Evolutionary conservation across 2,113 vertebrate species (phyloP), one percentile per base, ranked within the genome.

Genomic region (Pheucticus melanocephalus): DNA sequence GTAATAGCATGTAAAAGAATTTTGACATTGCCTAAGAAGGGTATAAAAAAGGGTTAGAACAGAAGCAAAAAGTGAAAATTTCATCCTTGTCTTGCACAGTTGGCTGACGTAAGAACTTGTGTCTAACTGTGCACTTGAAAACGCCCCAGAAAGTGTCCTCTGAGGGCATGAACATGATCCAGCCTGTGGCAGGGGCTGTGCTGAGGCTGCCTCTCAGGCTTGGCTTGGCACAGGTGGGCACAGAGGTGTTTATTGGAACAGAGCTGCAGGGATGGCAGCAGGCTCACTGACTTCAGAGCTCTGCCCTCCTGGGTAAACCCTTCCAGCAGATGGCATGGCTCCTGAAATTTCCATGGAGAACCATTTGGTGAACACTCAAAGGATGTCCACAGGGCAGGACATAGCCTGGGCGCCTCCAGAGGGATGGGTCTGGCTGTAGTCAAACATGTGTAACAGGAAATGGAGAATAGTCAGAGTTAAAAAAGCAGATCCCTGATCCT

Each of bases 221-320:
- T 14, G 15, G 48, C 18, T 57, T 25, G 22, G 48, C 0, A 0
- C 51, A 68, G 59, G 14, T 12, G 17, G 37, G 25, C 19, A 8
- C 31, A 15, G 57, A 28, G 33, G 31, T 27, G 20, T 21, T 5
- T 10, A 5, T 1, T 8, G 18, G 8, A 13, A 7, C 6, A 35
- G 57, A 71, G 19, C 59, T 83, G 3, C 21, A 8, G 28, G 3
- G 28, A 6, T 39, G 51, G 42, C 59, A 77, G 50, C 56, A 39
- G 6, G 0, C 1, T 6, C 16, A 9, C 0, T 88, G 75, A 18
- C 11, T 3, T 16, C 47, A 54, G 14, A 28, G 23, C 37, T 4
- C 35, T 59, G 37, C 39, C 2, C 2, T 15, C 35, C 12, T 6
- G 4, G 0, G 21, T 11, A 10, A 42, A 37, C 22, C 19, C 64